phyloP scores from a whole-genome alignment of 2,888 invertebrate species.

The Chloroclysta siterata region DNA sequence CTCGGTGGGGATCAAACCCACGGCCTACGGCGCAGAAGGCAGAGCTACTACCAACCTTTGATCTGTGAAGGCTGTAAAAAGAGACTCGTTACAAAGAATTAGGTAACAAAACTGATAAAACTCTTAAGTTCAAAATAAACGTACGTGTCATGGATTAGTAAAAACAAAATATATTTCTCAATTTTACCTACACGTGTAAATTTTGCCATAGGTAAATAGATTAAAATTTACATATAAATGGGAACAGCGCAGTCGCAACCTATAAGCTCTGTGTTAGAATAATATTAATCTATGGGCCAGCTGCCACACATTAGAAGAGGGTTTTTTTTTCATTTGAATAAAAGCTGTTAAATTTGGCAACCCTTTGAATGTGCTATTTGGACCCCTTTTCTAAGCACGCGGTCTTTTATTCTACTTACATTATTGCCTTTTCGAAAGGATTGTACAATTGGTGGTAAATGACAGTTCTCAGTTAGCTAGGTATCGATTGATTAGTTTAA shows the following conservation, averaged over 20 bases:
- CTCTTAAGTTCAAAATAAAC: background rate
- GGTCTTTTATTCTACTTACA: slow-evolving; percentile 54
- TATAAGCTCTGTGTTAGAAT: slow-evolving; percentile 67
- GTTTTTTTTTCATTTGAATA: slow-evolving; percentile 63
- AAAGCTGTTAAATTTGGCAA: slow-evolving; percentile 74
- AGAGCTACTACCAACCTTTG: too few relatives aligned
- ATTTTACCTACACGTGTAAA: background rate
- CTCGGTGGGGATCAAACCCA: too few relatives aligned
- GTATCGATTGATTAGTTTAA: slow-evolving; percentile 39
- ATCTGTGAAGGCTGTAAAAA: too few relatives aligned
- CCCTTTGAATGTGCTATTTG: slow-evolving; percentile 76
- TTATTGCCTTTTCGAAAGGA: slow-evolving; percentile 47
- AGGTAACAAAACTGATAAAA: background rate
- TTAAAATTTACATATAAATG: slow-evolving; percentile 69
- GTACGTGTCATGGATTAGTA: background rate
- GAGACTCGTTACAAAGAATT: too few relatives aligned
- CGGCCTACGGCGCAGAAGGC: too few relatives aligned
- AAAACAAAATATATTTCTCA: background rate
- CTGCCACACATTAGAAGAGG: slow-evolving; percentile 66
- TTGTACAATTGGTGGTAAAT: slow-evolving; percentile 14
- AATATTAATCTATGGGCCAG: slow-evolving; percentile 71
- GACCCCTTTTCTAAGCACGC: slow-evolving; percentile 65
- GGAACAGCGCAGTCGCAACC: slow-evolving; percentile 54
- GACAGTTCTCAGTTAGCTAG: slow-evolving; percentile 10
- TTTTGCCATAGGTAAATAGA: slow-evolving; percentile 53